A percentile compares a stretch with the other conserved stretches of the same genome.
Evolutionary conservation across 1,140 invertebrate species (phyloP).

Genomic region (Daktulosphaira vitifoliae): DNA sequence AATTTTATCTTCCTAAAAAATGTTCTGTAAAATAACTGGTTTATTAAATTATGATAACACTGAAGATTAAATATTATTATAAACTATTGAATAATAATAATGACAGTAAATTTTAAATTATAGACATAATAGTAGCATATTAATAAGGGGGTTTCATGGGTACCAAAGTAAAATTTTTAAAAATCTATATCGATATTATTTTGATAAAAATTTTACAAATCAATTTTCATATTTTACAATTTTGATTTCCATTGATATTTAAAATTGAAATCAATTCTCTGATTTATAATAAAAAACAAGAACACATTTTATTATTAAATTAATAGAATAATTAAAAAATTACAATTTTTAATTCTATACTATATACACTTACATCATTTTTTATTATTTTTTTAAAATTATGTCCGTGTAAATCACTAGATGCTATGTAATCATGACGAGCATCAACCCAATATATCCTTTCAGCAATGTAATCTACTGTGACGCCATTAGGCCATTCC

Average conservation of each 20-base stretch:
- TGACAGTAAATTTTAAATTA: no score
- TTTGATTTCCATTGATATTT: no score
- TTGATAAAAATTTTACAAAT: not conserved
- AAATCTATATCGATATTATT: not conserved
- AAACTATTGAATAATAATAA: no score
- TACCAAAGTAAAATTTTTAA: no score
- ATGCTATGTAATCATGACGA: conserved; percentile 73
- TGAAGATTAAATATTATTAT: no score
- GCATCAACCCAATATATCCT: conserved; percentile 83
- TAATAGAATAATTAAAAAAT: not conserved
- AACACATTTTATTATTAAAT: not conserved
- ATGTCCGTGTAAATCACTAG: conserved; percentile 71
- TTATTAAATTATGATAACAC: no score
- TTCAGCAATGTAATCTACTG: conserved; percentile 71
- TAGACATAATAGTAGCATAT: no score
- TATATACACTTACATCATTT: conserved; percentile 48
- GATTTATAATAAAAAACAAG: not conserved
- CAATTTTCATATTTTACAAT: no score
- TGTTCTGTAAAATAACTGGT: no score
- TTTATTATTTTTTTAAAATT: conserved; percentile 62
- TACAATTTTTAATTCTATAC: not conserved
- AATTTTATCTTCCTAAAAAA: no score
- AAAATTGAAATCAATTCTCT: no score
- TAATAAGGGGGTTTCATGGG: no score
- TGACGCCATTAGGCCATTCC: conserved; percentile 80